Base-by-base conservation (phyloP, 2,888 invertebrate species). In the Leucophora obtusa region DNA sequence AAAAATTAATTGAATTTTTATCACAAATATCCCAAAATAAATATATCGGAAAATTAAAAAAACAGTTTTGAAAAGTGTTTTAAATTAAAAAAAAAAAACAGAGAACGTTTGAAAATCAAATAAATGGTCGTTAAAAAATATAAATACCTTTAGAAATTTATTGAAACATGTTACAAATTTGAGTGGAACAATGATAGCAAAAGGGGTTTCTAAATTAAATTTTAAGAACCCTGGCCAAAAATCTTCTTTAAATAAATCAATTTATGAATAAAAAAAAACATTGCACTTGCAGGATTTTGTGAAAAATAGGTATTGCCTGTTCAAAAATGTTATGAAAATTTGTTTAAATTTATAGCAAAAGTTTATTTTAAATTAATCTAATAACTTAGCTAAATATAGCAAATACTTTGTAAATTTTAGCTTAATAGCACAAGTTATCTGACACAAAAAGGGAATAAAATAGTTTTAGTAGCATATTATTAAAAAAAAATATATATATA, bases 361-460 rank as follows among this genome's bases (percentile, higher is more conserved):
- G 6, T 54, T 11, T 53, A 24, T 60, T 54, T n/a, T 69, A 65
- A 65, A 65, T 71, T 38, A 63, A 56, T 10, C 51, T 53, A 51
- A 28, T 56, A 51, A 54, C 38, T 65, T 62, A 71, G 21, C 28
- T 54, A 28, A 75, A 68, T 63, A 74, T 28, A 21, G 24, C 17
- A 10, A 33, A 76, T 28, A 24, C 21, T 66, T 51, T 66, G 63
- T 82, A 82, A 78, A 71, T 80, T 79, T 66, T 54, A 54, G 60
- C 71, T 71, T 54, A 60, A 65, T 72, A 78, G 82, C 82, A 82
- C 82, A 84, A 82, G 78, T 82, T 84, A 87, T 87, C 88, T 88
- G 88, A 87, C 88, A 82, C 82, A 83, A 83, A 85, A 86, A 87
- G 88, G 88, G 88, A 88, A 87, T 71, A 83, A 54, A 70, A 50